A percentile compares a stretch with the other conserved stretches of the same genome.
Conservation (phyloP, 2,797 vertebrate genomes). For the Enoplosus armatus region DNA sequence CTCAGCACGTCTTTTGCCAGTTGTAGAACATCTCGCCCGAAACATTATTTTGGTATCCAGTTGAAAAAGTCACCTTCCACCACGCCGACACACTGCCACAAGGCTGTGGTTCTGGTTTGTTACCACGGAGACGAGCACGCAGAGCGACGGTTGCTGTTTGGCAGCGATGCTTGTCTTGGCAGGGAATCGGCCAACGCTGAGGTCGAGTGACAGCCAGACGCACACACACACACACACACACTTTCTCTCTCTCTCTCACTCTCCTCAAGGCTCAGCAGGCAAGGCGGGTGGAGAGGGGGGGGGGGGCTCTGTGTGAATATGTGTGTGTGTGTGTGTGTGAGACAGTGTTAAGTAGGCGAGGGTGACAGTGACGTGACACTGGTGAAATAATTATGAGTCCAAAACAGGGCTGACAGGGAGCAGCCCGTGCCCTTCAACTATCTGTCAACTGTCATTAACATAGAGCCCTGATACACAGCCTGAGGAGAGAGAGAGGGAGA, state of each 20-base stretch:
- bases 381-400: conserved; percentile 99
- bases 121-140: conserved; percentile 73
- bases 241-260: conserved; percentile 13
- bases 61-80: conserved; percentile 65
- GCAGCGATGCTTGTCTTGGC: conserved; percentile 81
- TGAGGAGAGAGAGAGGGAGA: conserved; percentile 65
- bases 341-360: conserved; percentile 93
- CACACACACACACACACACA: conserved; percentile 37
- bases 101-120: conserved; percentile 73
- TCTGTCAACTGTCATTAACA: conserved; percentile 98
- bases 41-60: conserved; percentile 67
- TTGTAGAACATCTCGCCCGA: conserved; percentile 56
- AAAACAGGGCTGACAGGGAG: conserved; percentile 99
- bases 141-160: conserved; percentile 66
- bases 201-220: conserved; percentile 85
- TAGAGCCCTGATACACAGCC: conserved; percentile 82
- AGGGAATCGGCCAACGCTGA: conserved; percentile 85
- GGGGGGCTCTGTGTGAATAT: conserved; percentile 21
- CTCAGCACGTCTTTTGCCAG: conserved; percentile 58
- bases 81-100: conserved; percentile 62
- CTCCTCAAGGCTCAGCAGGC: conserved; percentile 81
- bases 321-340: conserved; percentile 50
- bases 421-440: conserved; percentile 98
- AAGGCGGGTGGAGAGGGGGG: conserved; percentile 72
- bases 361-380: conserved; percentile 99